Base-by-base conservation (phyloP, 1,140 invertebrate genomes). In the Helicoverpa armigera region DNA sequence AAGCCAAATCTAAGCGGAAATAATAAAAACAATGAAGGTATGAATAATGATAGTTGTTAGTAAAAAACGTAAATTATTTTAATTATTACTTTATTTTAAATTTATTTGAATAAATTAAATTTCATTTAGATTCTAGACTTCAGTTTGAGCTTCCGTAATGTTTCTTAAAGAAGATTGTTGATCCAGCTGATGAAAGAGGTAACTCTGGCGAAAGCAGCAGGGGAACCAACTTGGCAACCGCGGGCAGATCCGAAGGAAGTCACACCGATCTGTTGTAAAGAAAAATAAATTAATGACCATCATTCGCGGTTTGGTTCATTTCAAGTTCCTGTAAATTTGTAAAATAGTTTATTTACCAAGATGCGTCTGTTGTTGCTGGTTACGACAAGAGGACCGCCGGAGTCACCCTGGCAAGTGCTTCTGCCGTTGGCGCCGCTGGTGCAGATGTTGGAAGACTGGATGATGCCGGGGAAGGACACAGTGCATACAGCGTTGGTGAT, bases 171-270 rank as follows among this genome's bases (percentile, higher is more conserved):
- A 48, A 60, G 51, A 31, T 31, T 23, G 50, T 82, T 73, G 60
- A 87, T 83, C 29, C 82, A 87, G 50, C 18, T 13, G 2, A 82
- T 35, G 77, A 75, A 88, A 1, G 86, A 86, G 1, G 85, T 87
- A 4, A 88, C 85, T 76, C 86, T 79, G 9, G 83, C 82, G 77
- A 70, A 88, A 3, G 78, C 87, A 29, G 84, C 83, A 2, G 87
- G 86, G 3, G 60, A 53, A 31, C 83, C 83, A 35, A 63, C 11
- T 16, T 79, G 14, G 76, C 87, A 86, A 35, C 85, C 83, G 0
- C 43, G 4, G 12, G 50, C 54, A n/a, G 81, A 93, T 43, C 96
- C 96, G 83, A 96, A 96, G 7, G 96, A 96, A 1, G 94, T 96
- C 14, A 96, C 88, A 51, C 96, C 96, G 61, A 96, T 13, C 78